Evolutionary conservation across 1,140 invertebrate species (phyloP).

Genomic region (Stegodyphus dumicola): DNA sequence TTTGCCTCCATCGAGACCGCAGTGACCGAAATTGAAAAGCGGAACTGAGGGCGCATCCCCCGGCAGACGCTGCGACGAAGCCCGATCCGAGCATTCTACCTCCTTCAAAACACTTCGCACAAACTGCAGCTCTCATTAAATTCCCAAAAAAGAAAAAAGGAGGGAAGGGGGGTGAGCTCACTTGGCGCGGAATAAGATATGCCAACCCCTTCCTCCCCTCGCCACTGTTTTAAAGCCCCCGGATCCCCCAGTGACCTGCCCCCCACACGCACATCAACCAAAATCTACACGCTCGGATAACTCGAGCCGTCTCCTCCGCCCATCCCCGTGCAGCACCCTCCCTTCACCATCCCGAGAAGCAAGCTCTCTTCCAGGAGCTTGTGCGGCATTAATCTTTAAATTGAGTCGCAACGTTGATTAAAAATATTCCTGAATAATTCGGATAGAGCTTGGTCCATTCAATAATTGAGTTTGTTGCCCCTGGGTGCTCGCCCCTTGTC

Average conservation of each 20-base stretch:
- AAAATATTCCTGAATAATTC: conserved; percentile 61
- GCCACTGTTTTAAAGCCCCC: not conserved
- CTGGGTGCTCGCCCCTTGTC: conserved; percentile 51
- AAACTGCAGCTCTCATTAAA: conserved; percentile 57
- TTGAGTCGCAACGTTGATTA: conserved; percentile 61
- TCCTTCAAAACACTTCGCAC: conserved; percentile 48
- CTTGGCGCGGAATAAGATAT: conserved; percentile 57
- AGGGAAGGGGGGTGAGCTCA: conserved; percentile 24
- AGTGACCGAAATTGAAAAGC: conserved; percentile 29
- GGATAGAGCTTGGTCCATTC: conserved; percentile 55
- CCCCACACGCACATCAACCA: conserved; percentile 33
- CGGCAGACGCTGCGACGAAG: not conserved
- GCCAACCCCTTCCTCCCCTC: conserved; percentile 31
- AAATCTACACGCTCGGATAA: conserved; percentile 60
- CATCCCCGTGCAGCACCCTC: not conserved
- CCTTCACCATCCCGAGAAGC: not conserved
- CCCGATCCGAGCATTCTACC: not conserved
- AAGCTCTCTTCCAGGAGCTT: not conserved
- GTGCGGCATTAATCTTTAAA: conserved; percentile 58
- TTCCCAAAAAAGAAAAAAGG: conserved; percentile 11
- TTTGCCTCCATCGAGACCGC: not conserved
- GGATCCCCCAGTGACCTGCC: conserved; percentile 32
- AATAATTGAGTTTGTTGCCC: conserved; percentile 60
- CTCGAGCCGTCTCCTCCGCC: conserved; percentile 10
- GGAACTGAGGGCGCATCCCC: conserved; percentile 11